These are phyloP conservation scores for Zygaena filipendulae DNA, from an alignment of 2,888 invertebrate species.

Conservation along the genomic window DNA sequence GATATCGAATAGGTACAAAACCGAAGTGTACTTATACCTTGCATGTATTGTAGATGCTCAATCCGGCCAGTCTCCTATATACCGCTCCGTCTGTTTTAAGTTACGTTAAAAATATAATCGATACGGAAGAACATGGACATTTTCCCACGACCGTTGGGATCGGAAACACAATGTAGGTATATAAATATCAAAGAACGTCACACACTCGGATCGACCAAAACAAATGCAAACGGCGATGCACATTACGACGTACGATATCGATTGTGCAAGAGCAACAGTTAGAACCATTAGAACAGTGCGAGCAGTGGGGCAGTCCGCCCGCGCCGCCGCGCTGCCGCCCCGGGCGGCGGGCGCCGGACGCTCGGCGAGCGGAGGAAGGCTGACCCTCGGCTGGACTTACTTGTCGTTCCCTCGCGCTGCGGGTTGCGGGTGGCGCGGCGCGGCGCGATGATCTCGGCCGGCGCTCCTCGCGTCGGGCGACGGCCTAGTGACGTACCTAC, in stretches of 20 bases:
- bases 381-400: conserved; percentile 19
- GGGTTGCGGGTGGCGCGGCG: conserved; percentile 13
- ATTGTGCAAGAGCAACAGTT: conserved; percentile 41
- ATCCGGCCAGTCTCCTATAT: too few relatives aligned
- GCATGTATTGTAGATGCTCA: too few relatives aligned
- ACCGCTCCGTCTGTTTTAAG: too few relatives aligned
- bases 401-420: too few relatives aligned
- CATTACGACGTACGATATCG: too few relatives aligned
- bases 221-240: conserved; percentile 34
- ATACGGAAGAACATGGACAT: too few relatives aligned
- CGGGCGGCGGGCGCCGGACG: conserved; percentile 5
- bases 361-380: conserved; percentile 14
- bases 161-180: conserved; percentile 1
- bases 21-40: too few relatives aligned
- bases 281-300: too few relatives aligned
- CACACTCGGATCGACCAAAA: conserved; percentile 28
- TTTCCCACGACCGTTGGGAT: too few relatives aligned
- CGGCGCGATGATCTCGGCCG: conserved; percentile 19
- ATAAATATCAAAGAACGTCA: conserved; percentile 16
- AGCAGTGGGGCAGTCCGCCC: conserved; percentile 8
- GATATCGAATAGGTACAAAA: too few relatives aligned
- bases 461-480: conserved; percentile 20
- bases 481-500: conserved; percentile 3
- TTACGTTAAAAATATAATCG: too few relatives aligned
- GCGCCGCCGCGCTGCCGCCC: conserved; percentile 9